A percentile compares a stretch with the other conserved stretches of the same genome.
These are phyloP conservation scores for Corythornis leucogaster DNA, from an alignment of 2,797 vertebrate species.

Conservation along the genomic window DNA sequence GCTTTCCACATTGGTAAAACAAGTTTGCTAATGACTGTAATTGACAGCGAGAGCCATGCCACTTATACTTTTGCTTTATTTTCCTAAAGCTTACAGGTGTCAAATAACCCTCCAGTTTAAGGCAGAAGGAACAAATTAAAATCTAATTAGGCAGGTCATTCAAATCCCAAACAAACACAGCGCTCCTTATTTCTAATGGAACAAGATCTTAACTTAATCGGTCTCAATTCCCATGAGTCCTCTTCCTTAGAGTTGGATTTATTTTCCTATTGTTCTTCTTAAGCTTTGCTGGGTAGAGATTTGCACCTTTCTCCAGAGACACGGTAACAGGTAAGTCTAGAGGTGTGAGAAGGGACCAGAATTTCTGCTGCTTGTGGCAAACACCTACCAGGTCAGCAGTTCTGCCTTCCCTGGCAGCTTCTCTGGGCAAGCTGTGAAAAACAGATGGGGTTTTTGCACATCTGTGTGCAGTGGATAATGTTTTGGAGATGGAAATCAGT, in stretches of 20 bases:
- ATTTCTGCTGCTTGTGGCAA: not conserved
- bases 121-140: slow-evolving; percentile 59
- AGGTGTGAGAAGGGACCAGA: slow-evolving; percentile 16
- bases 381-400: not conserved
- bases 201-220: slow-evolving; percentile 52
- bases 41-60: not conserved
- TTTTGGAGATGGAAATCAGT: not conserved
- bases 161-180: slow-evolving; percentile 63
- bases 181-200: slow-evolving; percentile 57
- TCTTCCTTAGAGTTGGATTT: slow-evolving; percentile 57
- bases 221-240: slow-evolving; percentile 45
- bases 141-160: slow-evolving; percentile 69
- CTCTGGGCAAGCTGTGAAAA: not conserved
- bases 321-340: slow-evolving; percentile 30
- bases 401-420: not conserved
- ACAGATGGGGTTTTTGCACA: not conserved
- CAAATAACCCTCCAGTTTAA: slow-evolving; percentile 40
- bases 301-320: not conserved
- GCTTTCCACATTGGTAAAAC: not conserved
- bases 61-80: not conserved
- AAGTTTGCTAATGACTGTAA: not conserved
- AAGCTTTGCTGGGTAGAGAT: slow-evolving; percentile 56
- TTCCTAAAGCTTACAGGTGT: slow-evolving; percentile 24
- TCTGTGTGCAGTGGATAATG: not conserved
- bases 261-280: slow-evolving; percentile 45